Base-by-base conservation (phyloP, 2,888 invertebrate genomes). In the Scaptodrosophila latifasciaeformis region DNA sequence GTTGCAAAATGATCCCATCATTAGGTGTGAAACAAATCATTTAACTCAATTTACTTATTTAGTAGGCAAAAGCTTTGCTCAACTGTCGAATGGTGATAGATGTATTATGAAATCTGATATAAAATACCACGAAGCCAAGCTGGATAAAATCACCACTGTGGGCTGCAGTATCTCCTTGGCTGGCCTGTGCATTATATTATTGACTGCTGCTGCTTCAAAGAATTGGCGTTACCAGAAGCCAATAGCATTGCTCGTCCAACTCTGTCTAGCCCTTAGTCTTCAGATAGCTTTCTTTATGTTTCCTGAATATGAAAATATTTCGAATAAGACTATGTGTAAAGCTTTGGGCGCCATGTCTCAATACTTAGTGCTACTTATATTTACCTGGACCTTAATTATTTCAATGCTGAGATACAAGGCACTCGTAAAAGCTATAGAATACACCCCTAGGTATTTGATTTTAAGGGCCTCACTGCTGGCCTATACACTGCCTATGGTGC, bases 301-400 rank as follows among this genome's bases (percentile, higher is more conserved):
- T 18, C 19, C 10, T 56, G 57, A 31, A 58, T n/a, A n/a, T n/a
- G n/a, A n/a, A n/a, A n/a, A n/a, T n/a, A n/a, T n/a, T n/a, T n/a
- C n/a, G n/a, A n/a, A n/a, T n/a, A n/a, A n/a, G n/a, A n/a, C n/a
- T n/a, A 2, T 37, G 10, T 37, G 37, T 9, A 1, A 5, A 6
- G 67, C 86, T n/a, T 85, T 91, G 10, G 92, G 92, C 2, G 89
- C 90, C 5, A 66, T 89, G 3, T 82, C 92, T 31, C 92, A 92
- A 71, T 92, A 92, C 81, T 90, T 91, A 15, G 89, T 92, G 29
- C 83, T 92, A 40, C 89, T 91, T 1, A 89, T 91, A 59, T 92
- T 92, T 71, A 88, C 89, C 70, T 92, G 92, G 92, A 92, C 92
- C 92, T 83, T 92, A 17, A 90, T 92, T 50, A 90, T 92, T 50